Evolutionary conservation across 2,888 invertebrate species (phyloP), one percentile per base, ranked within the genome.

Genomic region (Drosophila suboccidentalis): DNA sequence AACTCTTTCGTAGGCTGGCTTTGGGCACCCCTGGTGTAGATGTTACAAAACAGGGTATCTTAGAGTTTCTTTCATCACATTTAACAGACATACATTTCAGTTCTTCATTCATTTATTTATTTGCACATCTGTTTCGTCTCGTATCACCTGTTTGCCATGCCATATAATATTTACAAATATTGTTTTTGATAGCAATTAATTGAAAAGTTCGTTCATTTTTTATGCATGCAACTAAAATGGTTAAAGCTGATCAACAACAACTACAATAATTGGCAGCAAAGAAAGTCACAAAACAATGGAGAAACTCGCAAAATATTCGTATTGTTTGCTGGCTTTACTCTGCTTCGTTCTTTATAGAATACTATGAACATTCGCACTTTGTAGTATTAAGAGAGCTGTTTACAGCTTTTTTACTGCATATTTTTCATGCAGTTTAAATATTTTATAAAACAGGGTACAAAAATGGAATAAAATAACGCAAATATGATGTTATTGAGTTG

Each of bases 121-220:
- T 76, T 80, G 68, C 53, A 60, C 78, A 78, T 43, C 68, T 78
- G 78, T 43, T 51, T 44, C 36, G 51, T 26, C 19, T 46, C 41
- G 47, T 22, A 59, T 61, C 62, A 65, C 47, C 55, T 57, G 55
- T 46, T 41, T 54, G 63, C 39, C 60, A 41, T 57, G 54, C 43
- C 44, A 59, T 64, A 49, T 61, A 67, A 66, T 65, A 69, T 78
- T 78, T 65, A 26, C 26, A 26, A 26, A 65, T 68, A 64, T 72
- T 71, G 49, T 62, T 71, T 75, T 71, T 60, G 68, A 68, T 67
- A 39, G 63, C 79, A 71, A 69, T 80, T 75, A 64, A 78, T 78
- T 71, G 75, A 69, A 78, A 75, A 54, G 36, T 53, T 58, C 43
- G 50, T 50, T 19, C 51, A 65, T 65, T 49, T 65, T 62, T 49